These are phyloP conservation scores for Adineta ricciae DNA, from an alignment of 2,888 invertebrate genomes.

Conservation along the genomic window DNA sequence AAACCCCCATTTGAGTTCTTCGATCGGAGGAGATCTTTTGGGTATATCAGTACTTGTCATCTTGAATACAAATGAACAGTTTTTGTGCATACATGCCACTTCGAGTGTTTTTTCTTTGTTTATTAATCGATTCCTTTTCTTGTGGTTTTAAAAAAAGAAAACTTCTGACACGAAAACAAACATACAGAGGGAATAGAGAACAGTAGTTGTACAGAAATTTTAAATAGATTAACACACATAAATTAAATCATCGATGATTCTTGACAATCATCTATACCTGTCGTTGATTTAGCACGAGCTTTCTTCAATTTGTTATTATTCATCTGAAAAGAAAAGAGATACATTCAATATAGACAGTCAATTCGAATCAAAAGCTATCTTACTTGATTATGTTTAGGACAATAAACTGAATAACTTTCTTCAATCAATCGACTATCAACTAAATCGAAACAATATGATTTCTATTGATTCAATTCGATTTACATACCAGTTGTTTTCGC, in stretches of 20 bases:
- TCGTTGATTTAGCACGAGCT: neutral
- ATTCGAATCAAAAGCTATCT: too few species aligned
- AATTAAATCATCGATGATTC: neutral
- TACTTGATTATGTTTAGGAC: constrained; percentile 7
- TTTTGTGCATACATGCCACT: neutral
- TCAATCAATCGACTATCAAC: constrained; percentile 9
- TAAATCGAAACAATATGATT: neutral
- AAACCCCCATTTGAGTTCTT: neutral
- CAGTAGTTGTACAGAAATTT: neutral
- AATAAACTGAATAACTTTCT: constrained; percentile 12
- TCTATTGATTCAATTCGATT: neutral
- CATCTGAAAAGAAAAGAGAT: neutral
- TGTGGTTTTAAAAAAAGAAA: neutral
- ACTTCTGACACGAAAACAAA: neutral
- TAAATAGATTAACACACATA: neutral
- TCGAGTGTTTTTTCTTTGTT: neutral
- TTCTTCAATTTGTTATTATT: neutral
- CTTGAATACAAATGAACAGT: neutral
- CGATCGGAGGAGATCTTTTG: neutral
- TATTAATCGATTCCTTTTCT: neutral
- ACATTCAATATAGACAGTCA: neutral
- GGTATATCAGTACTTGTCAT: neutral
- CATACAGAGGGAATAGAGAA: neutral
- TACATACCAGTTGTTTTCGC: neutral
- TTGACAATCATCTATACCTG: neutral